Base-by-base conservation (phyloP, 2,888 invertebrate species). In the Drosophila fungiperda region DNA sequence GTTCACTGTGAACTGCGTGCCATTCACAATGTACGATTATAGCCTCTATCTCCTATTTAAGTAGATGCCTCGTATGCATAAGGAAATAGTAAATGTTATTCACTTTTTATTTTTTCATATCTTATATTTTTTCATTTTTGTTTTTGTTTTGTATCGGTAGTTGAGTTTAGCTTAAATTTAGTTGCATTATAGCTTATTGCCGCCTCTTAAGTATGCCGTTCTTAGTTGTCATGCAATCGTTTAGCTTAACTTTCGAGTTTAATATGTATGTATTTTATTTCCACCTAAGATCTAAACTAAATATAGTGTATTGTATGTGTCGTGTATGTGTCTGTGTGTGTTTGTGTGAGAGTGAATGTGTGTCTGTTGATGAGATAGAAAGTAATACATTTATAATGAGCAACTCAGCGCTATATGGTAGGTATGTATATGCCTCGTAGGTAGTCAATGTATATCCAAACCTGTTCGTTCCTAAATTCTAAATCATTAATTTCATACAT, bases 281-380 rank as follows among this genome's bases (percentile, higher is more conserved):
- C 78, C 84, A 82, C 81, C 89, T 87, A 90, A 70, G 70, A 82
- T 76, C 89, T 87, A 90, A 90, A 89, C 80, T 90, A 87, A 72
- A 83, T 82, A 73, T 90, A 86, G 79, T 76, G 76, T 67, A 70
- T 71, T 88, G 71, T 68, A 32, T 60, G 54, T 63, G 61, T 65
- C 9, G 59, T 68, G 69, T 88, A 68, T 66, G 23, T 53, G 35
- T 62, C 55, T 65, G 54, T 68, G 68, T 82, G 50, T 66, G 36
- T 45, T 54, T 69, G 63, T 76, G 64, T 69, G 50, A 69, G 32
- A 64, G 54, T 68, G 67, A 67, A 38, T 76, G 33, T 65, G 54
- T 75, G 42, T 38, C 15, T 49, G 20, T 15, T 55, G 65, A 50
- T 59, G 80, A 67, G 64, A 68, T 82, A 75, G 71, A 86, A 85